phyloP scores from a whole-genome alignment of 2,888 invertebrate species.

The Hoplodrina ambigua region DNA sequence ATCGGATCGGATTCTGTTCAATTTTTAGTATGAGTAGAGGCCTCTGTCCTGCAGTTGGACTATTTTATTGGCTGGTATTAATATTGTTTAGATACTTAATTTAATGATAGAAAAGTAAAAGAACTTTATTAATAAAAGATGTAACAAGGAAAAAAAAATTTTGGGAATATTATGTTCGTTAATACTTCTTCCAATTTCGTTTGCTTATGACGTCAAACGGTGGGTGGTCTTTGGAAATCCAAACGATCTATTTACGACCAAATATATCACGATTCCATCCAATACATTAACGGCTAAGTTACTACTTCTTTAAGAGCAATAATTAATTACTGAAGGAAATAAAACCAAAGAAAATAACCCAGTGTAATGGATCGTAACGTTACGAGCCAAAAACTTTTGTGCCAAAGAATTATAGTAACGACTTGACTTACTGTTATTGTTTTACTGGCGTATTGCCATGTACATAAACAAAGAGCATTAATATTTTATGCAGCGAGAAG shows the following conservation, averaged over 20 bases:
- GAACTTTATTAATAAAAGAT: no score
- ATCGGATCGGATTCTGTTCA: no score
- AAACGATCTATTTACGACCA: constrained; percentile 27
- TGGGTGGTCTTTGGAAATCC: background rate
- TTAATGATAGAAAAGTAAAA: no score
- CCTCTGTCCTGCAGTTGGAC: no score
- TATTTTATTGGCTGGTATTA: no score
- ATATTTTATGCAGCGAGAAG: constrained; percentile 11
- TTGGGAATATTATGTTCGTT: no score
- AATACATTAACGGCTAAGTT: constrained; percentile 45
- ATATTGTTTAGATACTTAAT: no score
- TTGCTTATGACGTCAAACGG: background rate
- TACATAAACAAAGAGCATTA: constrained; percentile 5
- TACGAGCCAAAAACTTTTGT: constrained; percentile 45
- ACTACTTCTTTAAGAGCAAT: constrained; percentile 42
- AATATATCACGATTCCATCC: constrained; percentile 27
- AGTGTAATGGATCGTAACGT: constrained; percentile 48
- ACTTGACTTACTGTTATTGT: constrained; percentile 23
- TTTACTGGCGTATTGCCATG: constrained; percentile 50
- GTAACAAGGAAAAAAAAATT: no score
- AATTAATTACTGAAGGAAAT: constrained; percentile 54
- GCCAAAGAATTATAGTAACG: constrained; percentile 38
- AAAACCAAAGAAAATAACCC: constrained; percentile 51
- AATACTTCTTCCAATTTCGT: background rate
- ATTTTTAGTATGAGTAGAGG: no score